Base-by-base conservation (phyloP, 2,888 invertebrate genomes). In the Cerastoderma edule region DNA sequence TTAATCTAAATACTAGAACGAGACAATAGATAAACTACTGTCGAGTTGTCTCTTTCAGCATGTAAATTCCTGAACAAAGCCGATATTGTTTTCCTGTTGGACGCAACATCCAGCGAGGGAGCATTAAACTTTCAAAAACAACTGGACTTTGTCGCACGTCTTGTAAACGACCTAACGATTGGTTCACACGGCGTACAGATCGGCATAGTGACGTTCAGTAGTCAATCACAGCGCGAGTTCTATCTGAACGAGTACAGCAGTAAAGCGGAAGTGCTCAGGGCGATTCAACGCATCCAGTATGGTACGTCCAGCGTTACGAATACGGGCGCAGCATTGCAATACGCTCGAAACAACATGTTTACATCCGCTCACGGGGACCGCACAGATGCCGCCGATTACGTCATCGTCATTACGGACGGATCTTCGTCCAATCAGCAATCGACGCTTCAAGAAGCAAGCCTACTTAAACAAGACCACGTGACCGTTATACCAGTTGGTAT, bases 101-200 rank as follows among this genome's bases (percentile, higher is more conserved):
- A 83, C 30, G 60, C 83, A 4, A 84, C 85, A 22, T 53, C 70
- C 16, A 85, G 85, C 53, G 83, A 86, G 54, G 85, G 85, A 24
- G 56, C 65, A 0, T 73, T 77, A 8, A 84, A 88, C 72, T 88
- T 86, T 70, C 77, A 80, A 56, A 83, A 81, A 32, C 84, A 87
- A 66, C 67, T 85, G 22, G 66, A 75, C 27, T 88, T 88, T 60
- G 84, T 85, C 13, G 60, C 72, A 30, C 70, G 80, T 28, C 75
- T 87, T 60, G 72, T 85, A 2, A 77, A 78, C 46, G 71, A 72
- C 33, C 85, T 85, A 64, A 69, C 76, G n/a, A 75, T 87, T 48
- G 83, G 84, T 2, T 67, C 66, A n/a, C 65, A 76, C 6, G 67
- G 72, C 53, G 77, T 85, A 24, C 79, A 84, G 44, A 78, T 86